Evolutionary conservation across 2,888 invertebrate genomes (phyloP).

Genomic region (Autographa pulchrina): DNA sequence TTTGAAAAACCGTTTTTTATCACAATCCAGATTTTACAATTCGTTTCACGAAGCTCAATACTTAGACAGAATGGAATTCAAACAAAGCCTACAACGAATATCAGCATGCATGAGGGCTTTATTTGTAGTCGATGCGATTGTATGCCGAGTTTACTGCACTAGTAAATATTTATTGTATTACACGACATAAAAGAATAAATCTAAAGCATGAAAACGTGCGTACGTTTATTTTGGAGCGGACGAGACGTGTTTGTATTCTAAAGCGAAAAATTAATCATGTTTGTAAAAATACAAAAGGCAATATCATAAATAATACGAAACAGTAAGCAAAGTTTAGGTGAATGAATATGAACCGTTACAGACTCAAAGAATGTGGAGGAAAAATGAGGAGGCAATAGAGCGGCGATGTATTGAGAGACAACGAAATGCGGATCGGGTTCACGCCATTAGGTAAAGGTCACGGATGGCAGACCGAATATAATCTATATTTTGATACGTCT

Average conservation of each 20-base stretch:
- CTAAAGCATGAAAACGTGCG: slow-evolving; percentile 21
- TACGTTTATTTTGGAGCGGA: slow-evolving; percentile 18
- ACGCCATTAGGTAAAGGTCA: slow-evolving; percentile 10
- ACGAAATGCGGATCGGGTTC: slow-evolving; percentile 5
- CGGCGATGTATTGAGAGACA: slow-evolving; percentile 24
- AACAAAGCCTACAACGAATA: slow-evolving; percentile 43
- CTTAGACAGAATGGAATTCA: slow-evolving; percentile 37
- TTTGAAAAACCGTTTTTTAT: slow-evolving; percentile 57
- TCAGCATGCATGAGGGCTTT: slow-evolving; percentile 42
- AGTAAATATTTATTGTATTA: slow-evolving; percentile 42
- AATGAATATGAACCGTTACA: slow-evolving; percentile 38
- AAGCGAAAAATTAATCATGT: slow-evolving; percentile 38
- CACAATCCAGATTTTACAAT: slow-evolving; percentile 44
- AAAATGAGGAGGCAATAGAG: slow-evolving; percentile 28
- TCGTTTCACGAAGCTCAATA: slow-evolving; percentile 36
- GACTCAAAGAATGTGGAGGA: slow-evolving; percentile 30
- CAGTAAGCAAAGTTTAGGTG: slow-evolving; percentile 31
- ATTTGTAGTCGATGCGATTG: slow-evolving; percentile 44
- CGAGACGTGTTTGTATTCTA: slow-evolving; percentile 15
- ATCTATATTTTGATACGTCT: slow-evolving; percentile 9
- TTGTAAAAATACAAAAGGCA: slow-evolving; percentile 24
- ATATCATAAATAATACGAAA: slow-evolving; percentile 42
- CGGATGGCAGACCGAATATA: not conserved
- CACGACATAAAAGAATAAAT: slow-evolving; percentile 27
- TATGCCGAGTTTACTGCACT: slow-evolving; percentile 20